A percentile compares a stretch with the other conserved stretches of the same genome.
Conservation (phyloP, 1,140 invertebrate genomes). For the Tetramorium simillimum region DNA sequence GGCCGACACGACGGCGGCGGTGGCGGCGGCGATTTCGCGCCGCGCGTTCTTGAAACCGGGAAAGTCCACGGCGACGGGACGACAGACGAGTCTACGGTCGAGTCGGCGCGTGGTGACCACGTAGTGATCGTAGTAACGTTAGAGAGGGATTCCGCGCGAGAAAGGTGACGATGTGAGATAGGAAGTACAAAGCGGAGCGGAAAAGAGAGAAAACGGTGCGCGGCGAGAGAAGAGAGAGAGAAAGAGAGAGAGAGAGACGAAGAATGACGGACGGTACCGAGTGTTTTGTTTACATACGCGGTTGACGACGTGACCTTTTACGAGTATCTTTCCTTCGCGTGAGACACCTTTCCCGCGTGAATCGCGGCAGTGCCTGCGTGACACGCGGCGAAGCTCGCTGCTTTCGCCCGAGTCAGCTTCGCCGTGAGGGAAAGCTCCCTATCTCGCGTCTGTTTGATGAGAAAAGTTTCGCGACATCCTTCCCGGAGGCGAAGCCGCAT, state of each 20-base stretch:
- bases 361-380: neutral
- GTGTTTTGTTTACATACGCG: conserved; percentile 48
- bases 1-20: conserved; percentile 18
- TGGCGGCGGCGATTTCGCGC: conserved; percentile 19
- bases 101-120: neutral
- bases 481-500: neutral
- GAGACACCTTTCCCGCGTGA: neutral
- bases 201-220: neutral
- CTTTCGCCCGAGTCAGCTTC: neutral
- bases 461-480: neutral
- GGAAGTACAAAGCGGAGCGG: neutral
- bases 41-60: conserved; percentile 50
- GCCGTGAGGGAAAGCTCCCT: neutral
- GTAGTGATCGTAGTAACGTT: neutral
- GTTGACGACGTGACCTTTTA: conserved; percentile 27
- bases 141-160: neutral
- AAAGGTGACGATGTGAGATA: neutral
- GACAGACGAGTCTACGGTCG: conserved; percentile 48
- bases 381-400: neutral
- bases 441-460: no score
- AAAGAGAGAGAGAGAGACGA: neutral
- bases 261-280: neutral
- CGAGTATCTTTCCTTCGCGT: neutral
- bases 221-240: neutral
- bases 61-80: conserved; percentile 36